phyloP scores from a whole-genome alignment of 2,113 vertebrate species.

The Sapayoa aenigma region DNA sequence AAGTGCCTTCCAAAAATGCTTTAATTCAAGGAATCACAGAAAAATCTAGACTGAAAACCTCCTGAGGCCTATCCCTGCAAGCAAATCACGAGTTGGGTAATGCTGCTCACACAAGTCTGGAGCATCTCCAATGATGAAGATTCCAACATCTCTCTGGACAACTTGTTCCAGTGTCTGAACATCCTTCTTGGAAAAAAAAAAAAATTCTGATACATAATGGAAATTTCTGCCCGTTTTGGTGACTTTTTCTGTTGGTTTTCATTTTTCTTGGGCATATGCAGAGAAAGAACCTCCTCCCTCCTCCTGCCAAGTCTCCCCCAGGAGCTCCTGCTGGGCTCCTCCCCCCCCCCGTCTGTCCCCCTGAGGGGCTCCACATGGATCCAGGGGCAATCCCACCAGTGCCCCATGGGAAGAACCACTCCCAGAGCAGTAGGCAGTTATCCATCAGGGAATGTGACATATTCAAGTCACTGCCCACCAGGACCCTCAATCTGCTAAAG shows the following conservation, averaged over 20 bases:
- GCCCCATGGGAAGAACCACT: neutral
- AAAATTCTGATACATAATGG: neutral
- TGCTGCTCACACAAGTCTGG: accelerated
- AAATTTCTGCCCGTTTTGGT: neutral
- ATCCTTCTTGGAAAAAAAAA: neutral
- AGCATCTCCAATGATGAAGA: neutral
- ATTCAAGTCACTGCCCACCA: neutral
- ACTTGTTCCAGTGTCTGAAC: neutral
- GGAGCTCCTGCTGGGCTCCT: neutral
- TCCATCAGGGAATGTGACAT: accelerated
- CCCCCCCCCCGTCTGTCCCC: neutral
- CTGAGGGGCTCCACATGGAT: neutral
- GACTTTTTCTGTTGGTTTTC: neutral
- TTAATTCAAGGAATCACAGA: neutral
- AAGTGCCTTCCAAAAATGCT: neutral
- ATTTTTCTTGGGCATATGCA: neutral
- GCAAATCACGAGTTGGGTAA: neutral
- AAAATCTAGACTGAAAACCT: neutral
- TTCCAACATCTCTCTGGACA: neutral
- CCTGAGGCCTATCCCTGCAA: neutral
- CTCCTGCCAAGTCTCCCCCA: neutral
- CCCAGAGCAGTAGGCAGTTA: neutral
- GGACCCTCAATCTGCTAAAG: neutral
- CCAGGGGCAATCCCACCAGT: neutral
- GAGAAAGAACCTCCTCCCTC: neutral